Evolutionary conservation across 2,113 vertebrate species (phyloP).

Genomic region (pig (Sus scrofa)): DNA sequence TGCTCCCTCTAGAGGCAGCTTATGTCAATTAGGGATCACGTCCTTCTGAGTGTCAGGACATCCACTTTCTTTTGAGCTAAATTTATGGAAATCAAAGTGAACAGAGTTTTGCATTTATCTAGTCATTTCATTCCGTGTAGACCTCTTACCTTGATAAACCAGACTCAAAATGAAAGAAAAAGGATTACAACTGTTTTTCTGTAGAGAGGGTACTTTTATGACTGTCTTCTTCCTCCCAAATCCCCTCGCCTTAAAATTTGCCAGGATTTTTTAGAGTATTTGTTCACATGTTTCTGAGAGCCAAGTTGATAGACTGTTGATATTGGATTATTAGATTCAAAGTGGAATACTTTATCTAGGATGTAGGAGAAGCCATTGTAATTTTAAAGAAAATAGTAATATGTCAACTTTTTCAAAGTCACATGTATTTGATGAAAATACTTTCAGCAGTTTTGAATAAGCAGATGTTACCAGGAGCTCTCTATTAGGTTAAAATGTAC

Average conservation of each 20-base stretch:
- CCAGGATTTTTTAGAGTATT: slow-evolving; percentile 47
- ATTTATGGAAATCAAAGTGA: not conserved
- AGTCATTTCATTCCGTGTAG: slow-evolving; percentile 14
- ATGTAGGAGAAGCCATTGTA: slow-evolving; percentile 30
- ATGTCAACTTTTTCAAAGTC: slow-evolving; percentile 22
- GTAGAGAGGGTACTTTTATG: not conserved
- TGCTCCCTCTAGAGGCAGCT: not conserved
- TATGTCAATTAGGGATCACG: not conserved
- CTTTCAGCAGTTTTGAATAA: slow-evolving; percentile 47
- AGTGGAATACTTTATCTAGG: slow-evolving; percentile 25
- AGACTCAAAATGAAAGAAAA: slow-evolving; percentile 19
- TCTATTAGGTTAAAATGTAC: not conserved
- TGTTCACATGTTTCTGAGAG: slow-evolving; percentile 1
- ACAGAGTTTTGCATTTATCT: slow-evolving; percentile 29
- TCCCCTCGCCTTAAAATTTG: not conserved
- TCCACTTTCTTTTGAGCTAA: not conserved
- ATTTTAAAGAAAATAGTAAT: slow-evolving; percentile 37
- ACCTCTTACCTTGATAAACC: slow-evolving; percentile 15
- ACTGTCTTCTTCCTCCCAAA: not conserved
- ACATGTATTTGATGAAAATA: slow-evolving; percentile 36
- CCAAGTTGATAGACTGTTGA: not conserved
- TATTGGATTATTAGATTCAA: slow-evolving; percentile 28
- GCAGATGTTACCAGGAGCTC: not conserved
- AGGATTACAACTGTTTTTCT: not conserved
- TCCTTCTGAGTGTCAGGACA: not conserved